A percentile compares a stretch with the other conserved stretches of the same genome.
Evolutionary conservation across 2,797 vertebrate species (phyloP).

Genomic region (Myiotriccus ornatus): DNA sequence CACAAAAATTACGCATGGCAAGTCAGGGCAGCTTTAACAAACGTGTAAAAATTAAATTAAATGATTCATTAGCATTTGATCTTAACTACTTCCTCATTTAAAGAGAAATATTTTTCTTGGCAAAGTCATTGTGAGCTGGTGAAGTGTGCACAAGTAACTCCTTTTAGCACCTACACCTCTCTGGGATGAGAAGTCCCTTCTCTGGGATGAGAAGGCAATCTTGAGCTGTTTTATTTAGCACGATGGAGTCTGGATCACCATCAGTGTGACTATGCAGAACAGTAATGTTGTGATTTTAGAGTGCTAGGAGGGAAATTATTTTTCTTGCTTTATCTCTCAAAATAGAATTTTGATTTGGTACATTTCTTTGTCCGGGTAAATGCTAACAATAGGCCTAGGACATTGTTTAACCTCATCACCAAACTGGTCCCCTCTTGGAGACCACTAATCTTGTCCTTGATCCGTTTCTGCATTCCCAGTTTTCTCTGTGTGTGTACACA

Average conservation of each 20-base stretch:
- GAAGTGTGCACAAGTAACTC: neutral
- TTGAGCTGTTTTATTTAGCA: neutral
- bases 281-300: neutral
- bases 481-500: neutral
- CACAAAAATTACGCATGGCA: neutral
- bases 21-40: neutral
- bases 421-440: neutral
- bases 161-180: neutral
- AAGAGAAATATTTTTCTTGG: neutral
- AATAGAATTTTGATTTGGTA: neutral
- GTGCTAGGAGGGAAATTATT: neutral
- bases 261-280: neutral
- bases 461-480: neutral
- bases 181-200: neutral
- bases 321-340: neutral
- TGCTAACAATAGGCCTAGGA: neutral
- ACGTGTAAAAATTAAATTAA: neutral
- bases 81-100: neutral
- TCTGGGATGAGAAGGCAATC: neutral
- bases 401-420: neutral
- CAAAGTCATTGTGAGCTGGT: neutral
- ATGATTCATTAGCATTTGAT: neutral
- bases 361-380: neutral
- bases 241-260: neutral
- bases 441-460: neutral